phyloP scores from a whole-genome alignment of 1,140 invertebrate species.

The Sitophilus oryzae region DNA sequence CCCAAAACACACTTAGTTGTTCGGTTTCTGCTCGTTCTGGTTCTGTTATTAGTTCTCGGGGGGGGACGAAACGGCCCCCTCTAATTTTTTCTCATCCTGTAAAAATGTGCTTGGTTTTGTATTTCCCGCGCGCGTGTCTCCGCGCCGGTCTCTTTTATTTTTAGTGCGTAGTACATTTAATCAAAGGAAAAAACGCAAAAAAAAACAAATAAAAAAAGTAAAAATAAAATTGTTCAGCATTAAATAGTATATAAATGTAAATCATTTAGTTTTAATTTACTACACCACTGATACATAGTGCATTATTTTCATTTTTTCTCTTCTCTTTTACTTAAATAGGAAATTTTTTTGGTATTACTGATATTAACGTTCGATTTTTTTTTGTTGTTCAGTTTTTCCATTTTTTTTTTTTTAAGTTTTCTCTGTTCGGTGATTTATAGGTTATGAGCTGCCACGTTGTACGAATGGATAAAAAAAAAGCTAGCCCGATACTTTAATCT shows the following conservation, averaged over 20 bases:
- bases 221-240: background rate
- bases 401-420: too few relatives aligned
- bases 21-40: too few relatives aligned
- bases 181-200: conserved; percentile 2
- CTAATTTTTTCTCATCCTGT: too few relatives aligned
- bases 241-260: background rate
- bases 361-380: too few relatives aligned
- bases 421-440: too few relatives aligned
- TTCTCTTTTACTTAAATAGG: too few relatives aligned
- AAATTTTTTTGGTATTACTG: too few relatives aligned
- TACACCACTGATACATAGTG: background rate
- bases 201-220: conserved; percentile 1
- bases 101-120: background rate
- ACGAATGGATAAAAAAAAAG: conserved; percentile 32
- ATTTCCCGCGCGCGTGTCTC: background rate
- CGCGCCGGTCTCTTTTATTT: background rate
- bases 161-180: conserved; percentile 13
- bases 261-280: background rate
- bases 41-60: too few relatives aligned
- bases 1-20: too few relatives aligned
- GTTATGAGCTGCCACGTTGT: conserved; percentile 33
- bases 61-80: too few relatives aligned
- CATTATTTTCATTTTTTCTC: background rate
- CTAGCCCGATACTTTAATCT: conserved; percentile 39
- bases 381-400: too few relatives aligned